Conservation (phyloP, 2,113 vertebrate genomes). For the Callopanchax toddi region DNA sequence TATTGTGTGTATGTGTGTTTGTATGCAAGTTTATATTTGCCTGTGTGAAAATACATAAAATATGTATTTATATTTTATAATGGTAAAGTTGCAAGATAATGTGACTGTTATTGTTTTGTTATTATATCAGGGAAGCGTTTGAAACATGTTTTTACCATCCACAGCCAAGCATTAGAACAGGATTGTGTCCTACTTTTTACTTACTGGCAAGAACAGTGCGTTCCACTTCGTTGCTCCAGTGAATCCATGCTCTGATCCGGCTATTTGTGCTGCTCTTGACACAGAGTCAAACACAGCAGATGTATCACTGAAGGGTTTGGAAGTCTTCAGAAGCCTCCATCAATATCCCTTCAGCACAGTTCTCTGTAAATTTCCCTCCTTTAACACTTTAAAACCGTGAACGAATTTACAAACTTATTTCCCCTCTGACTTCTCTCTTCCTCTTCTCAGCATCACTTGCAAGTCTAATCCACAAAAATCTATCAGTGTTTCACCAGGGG, state of each 20-base stretch:
- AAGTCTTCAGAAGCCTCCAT: conserved; percentile 36
- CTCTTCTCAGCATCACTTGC: neutral
- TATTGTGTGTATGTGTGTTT: too few relatives aligned
- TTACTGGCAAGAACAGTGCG: conserved; percentile 12
- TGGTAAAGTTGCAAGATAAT: neutral
- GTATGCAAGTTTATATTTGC: too few relatives aligned
- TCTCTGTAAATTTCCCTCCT: too few relatives aligned
- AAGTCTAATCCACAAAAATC: neutral
- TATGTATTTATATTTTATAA: too few relatives aligned
- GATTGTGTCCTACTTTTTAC: conserved; percentile 19
- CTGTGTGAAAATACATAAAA: too few relatives aligned
- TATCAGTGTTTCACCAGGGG: too few relatives aligned
- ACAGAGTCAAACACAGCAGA: conserved; percentile 5
- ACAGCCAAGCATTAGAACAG: neutral
- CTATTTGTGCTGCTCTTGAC: conserved; percentile 12
- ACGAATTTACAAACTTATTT: too few relatives aligned
- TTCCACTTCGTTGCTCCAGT: conserved; percentile 4
- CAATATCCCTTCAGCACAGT: conserved; percentile 11
- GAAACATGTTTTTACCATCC: conserved; percentile 1
- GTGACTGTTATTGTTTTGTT: neutral
- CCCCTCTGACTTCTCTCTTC: too few relatives aligned
- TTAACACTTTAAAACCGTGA: too few relatives aligned
- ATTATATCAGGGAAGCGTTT: neutral
- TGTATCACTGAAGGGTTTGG: conserved; percentile 19
- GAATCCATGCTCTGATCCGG: conserved; percentile 29